A percentile compares a stretch with the other conserved stretches of the same genome.
phyloP scores from a whole-genome alignment of 1,140 invertebrate genomes.

The Holotrichia oblita region DNA sequence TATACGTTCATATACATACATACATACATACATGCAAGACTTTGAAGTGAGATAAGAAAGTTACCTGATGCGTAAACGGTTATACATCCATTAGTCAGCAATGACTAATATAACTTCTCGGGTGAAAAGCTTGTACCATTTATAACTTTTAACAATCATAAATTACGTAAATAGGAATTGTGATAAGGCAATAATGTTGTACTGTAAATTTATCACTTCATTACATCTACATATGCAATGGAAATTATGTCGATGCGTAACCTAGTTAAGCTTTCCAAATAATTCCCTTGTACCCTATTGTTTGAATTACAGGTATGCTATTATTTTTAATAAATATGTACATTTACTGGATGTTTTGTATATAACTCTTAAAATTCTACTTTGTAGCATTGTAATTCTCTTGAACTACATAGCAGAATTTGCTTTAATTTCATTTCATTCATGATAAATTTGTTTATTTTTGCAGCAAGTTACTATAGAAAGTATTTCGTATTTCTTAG shows the following conservation, averaged over 20 bases:
- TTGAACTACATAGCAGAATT: no score
- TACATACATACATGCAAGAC: no score
- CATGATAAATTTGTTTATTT: not conserved
- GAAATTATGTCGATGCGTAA: no score
- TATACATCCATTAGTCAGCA: constrained; percentile 24
- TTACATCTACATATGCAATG: no score
- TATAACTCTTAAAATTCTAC: no score
- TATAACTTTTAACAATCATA: constrained; percentile 17
- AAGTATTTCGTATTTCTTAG: not conserved
- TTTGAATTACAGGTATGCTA: no score
- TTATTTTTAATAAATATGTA: no score
- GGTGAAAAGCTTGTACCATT: constrained; percentile 4
- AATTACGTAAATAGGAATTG: not conserved
- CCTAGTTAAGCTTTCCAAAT: no score
- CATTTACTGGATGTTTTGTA: no score
- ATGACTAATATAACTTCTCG: constrained; percentile 16
- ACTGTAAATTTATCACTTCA: not conserved
- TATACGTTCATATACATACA: no score
- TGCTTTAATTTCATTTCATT: not conserved
- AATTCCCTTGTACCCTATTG: no score
- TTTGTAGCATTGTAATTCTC: no score
- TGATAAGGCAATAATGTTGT: not conserved
- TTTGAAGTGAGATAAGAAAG: constrained; percentile 4
- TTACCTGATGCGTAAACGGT: constrained; percentile 34
- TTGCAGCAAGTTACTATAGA: not conserved